Evolutionary conservation across 1,140 invertebrate species (phyloP).

Genomic region (Ylistrum balloti): DNA sequence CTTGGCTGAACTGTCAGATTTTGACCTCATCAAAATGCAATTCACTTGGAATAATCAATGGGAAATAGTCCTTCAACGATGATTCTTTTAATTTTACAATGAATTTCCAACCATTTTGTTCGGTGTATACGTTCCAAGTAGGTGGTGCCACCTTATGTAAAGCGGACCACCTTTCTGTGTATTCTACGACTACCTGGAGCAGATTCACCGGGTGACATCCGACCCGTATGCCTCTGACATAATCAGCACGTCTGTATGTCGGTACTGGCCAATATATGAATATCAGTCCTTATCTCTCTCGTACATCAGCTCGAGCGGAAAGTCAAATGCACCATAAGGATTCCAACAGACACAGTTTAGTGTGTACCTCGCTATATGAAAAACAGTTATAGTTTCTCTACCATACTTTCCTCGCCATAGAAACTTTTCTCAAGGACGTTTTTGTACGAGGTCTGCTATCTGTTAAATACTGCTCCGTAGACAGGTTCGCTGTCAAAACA

Average conservation of each 20-base stretch:
- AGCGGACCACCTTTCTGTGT: neutral
- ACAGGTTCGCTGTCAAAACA: conserved; percentile 31
- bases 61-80: no score
- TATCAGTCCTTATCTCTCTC: conserved; percentile 34
- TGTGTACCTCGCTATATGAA: neutral
- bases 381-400: neutral
- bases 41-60: no score
- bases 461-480: conserved; percentile 25
- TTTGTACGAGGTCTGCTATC: conserved; percentile 13
- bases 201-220: conserved; percentile 24
- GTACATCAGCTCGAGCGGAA: conserved; percentile 6
- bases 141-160: neutral
- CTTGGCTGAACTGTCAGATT: no score
- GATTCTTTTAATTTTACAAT: no score
- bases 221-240: neutral
- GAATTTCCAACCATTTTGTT: neutral
- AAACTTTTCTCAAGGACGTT: conserved; percentile 27
- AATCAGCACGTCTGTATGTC: conserved; percentile 11
- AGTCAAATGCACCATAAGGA: conserved; percentile 37
- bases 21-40: no score
- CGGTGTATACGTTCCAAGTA: neutral
- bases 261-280: conserved; percentile 19
- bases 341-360: neutral
- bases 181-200: neutral
- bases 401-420: conserved; percentile 17